phyloP scores from a whole-genome alignment of 2,113 vertebrate genomes.

The Semnopithecus entellus region DNA sequence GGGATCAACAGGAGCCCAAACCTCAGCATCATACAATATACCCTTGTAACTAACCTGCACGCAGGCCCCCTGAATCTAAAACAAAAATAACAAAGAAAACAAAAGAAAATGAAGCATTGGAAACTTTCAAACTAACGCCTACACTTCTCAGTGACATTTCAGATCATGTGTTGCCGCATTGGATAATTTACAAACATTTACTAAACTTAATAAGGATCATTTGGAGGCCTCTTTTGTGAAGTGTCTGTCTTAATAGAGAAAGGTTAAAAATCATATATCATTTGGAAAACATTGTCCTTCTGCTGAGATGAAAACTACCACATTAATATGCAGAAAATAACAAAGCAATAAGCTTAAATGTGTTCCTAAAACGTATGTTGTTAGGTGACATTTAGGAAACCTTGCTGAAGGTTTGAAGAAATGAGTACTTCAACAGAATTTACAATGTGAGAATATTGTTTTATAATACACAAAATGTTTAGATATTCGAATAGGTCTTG shows the following conservation, averaged over 20 bases:
- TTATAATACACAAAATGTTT: too few relatives aligned
- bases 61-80: too few relatives aligned
- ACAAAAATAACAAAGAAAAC: too few relatives aligned
- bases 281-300: neutral
- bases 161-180: accelerated
- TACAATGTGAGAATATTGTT: neutral
- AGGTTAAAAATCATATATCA: neutral
- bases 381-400: neutral
- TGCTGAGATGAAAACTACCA: neutral
- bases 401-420: neutral
- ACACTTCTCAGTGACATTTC: neutral
- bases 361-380: neutral
- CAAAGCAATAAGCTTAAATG: neutral
- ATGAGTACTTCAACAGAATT: too few relatives aligned
- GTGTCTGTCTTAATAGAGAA: neutral
- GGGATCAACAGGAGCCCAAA: too few relatives aligned
- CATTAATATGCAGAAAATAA: neutral
- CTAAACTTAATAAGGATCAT: too few relatives aligned
- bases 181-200: neutral
- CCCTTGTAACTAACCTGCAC: too few relatives aligned
- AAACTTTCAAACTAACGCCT: neutral
- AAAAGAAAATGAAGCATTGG: neutral
- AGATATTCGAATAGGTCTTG: neutral
- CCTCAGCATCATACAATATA: too few relatives aligned
- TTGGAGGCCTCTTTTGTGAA: neutral